Evolutionary conservation across 2,797 vertebrate species (phyloP).

Genomic region (Spinus pinus): DNA sequence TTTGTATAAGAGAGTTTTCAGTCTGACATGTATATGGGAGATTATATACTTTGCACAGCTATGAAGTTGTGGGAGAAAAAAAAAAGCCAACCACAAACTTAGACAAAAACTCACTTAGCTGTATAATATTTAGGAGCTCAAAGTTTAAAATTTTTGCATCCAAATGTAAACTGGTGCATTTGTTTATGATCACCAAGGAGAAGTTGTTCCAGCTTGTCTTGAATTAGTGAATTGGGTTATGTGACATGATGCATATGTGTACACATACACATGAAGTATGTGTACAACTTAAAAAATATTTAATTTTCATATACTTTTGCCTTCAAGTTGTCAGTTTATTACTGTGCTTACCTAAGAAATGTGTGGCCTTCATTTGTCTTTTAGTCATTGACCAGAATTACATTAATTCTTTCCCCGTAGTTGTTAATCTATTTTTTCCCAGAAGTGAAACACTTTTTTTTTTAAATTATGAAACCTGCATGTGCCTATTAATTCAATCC

Average conservation of each 20-base stretch:
- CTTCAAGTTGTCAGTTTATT: not conserved
- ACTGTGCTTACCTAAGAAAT: not conserved
- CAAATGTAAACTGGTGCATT: not conserved
- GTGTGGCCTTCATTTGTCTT: not conserved
- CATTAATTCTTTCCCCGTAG: not conserved
- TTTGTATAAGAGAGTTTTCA: not conserved
- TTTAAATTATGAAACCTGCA: not conserved
- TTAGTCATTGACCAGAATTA: not conserved
- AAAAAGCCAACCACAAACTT: not conserved
- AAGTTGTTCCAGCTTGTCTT: not conserved
- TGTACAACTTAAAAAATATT: not conserved
- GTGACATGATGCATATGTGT: not conserved
- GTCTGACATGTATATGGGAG: not conserved
- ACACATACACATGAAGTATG: not conserved
- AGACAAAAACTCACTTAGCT: not conserved
- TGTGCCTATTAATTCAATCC: not conserved
- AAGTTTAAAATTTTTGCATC: not conserved
- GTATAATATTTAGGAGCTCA: not conserved
- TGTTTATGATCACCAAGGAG: not conserved
- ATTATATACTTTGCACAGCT: not conserved
- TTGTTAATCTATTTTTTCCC: not conserved
- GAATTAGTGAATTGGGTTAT: not conserved
- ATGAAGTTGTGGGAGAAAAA: accelerated
- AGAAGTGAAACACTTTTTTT: not conserved
- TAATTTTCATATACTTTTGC: not conserved